Percentiles rank a stretch among this genome's conserved stretches.
These are phyloP conservation scores for Benitochromis conjunctus DNA, from an alignment of 2,113 vertebrate species.

Conservation along the genomic window DNA sequence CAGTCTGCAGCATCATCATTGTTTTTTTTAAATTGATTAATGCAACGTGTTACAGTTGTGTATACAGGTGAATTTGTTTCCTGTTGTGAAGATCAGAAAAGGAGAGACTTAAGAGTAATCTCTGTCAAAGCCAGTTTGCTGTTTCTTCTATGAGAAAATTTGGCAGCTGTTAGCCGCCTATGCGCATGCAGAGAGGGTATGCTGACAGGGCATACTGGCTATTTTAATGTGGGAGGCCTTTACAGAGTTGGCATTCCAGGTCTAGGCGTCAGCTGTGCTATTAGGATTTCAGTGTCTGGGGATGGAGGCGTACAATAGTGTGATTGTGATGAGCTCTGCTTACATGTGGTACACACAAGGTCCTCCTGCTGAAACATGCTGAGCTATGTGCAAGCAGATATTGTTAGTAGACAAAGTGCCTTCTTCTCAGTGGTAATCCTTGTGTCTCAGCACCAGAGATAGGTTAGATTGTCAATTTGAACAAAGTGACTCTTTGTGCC, in stretches of 20 bases:
- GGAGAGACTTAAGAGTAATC: not conserved
- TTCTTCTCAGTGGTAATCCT: not conserved
- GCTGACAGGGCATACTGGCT: constrained; percentile 64
- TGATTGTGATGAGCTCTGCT: constrained; percentile 54
- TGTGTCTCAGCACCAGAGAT: not conserved
- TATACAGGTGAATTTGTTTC: not conserved
- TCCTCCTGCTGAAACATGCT: not conserved
- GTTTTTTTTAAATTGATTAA: not conserved
- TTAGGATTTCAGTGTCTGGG: constrained; percentile 12
- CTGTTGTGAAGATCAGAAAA: not conserved
- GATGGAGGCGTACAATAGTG: constrained; percentile 30
- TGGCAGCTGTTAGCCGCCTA: constrained; percentile 54
- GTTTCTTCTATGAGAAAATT: not conserved
- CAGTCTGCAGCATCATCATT: not conserved
- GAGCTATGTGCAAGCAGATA: not conserved
- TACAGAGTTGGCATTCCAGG: constrained; percentile 55
- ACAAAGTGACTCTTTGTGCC: not conserved
- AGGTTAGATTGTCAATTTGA: not conserved
- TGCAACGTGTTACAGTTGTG: not conserved
- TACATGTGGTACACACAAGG: constrained; percentile 14
- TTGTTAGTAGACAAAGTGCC: not conserved
- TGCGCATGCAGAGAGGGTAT: constrained; percentile 19
- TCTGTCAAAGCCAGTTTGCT: not conserved
- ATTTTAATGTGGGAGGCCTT: constrained; percentile 68
- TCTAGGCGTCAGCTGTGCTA: constrained; percentile 64